These are phyloP conservation scores for Ephydatia muelleri DNA, from an alignment of 37 sponge, comb jelly and placozoan species.

Conservation along the genomic window DNA sequence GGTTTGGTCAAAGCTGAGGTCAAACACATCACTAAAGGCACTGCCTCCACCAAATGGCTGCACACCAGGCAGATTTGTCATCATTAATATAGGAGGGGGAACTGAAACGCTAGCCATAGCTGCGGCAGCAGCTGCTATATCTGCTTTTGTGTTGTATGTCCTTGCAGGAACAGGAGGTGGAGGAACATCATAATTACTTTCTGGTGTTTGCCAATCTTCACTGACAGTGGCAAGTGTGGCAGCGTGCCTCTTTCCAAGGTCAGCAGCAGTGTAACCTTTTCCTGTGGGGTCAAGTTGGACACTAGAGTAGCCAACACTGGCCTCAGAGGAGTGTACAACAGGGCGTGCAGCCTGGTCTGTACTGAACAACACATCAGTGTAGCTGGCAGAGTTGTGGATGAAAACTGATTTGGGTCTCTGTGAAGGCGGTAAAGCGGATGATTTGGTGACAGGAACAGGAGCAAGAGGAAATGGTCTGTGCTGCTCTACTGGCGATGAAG, in stretches of 20 bases:
- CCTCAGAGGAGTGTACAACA: background rate
- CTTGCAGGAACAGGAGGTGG: conserved; percentile 52
- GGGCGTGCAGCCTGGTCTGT: background rate
- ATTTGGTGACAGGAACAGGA: background rate
- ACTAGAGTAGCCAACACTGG: background rate
- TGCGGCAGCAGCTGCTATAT: background rate
- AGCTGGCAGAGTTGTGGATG: background rate
- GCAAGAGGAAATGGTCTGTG: background rate
- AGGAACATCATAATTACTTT: conserved; percentile 39
- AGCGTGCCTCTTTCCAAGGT: background rate
- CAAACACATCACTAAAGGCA: background rate
- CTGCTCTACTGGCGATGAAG: conserved; percentile 43
- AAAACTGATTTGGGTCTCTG: background rate
- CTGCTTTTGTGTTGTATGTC: background rate
- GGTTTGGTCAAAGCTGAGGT: background rate
- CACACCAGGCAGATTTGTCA: background rate
- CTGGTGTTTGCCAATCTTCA: background rate
- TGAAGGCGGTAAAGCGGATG: background rate
- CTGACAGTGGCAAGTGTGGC: background rate
- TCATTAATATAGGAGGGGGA: background rate
- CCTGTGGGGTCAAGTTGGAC: background rate
- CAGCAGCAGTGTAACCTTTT: background rate
- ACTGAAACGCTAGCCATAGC: too few relatives aligned
- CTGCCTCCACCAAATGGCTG: background rate
- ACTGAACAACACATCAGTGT: background rate